Evolutionary conservation across 1,140 invertebrate species (phyloP).

Genomic region (Drosophila takahashii): DNA sequence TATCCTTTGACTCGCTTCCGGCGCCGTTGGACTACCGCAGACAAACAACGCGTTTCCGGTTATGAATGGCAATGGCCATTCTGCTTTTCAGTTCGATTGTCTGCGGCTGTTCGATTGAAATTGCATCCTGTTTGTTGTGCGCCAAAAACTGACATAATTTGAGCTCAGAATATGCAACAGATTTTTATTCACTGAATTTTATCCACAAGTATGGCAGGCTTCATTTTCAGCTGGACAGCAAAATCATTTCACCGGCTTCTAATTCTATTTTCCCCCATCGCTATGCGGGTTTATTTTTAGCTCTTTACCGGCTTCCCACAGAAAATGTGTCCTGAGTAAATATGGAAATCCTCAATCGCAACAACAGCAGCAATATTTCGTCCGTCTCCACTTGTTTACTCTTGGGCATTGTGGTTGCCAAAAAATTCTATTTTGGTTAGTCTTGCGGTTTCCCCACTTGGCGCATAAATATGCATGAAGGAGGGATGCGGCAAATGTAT

Average conservation of each 20-base stretch:
- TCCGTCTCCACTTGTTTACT: conserved; percentile 19
- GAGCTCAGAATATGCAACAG: conserved; percentile 15
- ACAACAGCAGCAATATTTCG: conserved; percentile 9
- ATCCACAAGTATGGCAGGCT: conserved; percentile 4
- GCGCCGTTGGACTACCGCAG: conserved; percentile 4
- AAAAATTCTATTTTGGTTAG: conserved; percentile 46
- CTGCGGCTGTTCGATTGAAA: conserved; percentile 17
- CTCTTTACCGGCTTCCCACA: conserved; percentile 20
- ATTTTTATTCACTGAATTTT: conserved; percentile 3
- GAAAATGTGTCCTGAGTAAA: conserved; percentile 27
- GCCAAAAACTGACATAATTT: conserved; percentile 23
- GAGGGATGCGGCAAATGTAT: conserved; percentile 23
- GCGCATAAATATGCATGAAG: conserved; percentile 41
- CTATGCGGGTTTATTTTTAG: conserved; percentile 19
- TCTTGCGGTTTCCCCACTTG: conserved; percentile 30
- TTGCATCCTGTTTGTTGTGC: conserved; percentile 10
- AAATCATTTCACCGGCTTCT: conserved; percentile 4
- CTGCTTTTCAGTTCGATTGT: conserved; percentile 11
- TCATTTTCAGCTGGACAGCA: conserved; percentile 7
- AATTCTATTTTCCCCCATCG: conserved; percentile 3
- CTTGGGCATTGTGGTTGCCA: conserved; percentile 40
- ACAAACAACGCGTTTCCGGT: conserved; percentile 28
- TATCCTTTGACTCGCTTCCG: conserved; percentile 15
- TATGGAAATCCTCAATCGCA: conserved; percentile 44
- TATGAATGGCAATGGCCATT: conserved; percentile 2